Evolutionary conservation across 1,140 invertebrate species (phyloP), one percentile per base, ranked within the genome.

Genomic region (Procambarus virginalis): DNA sequence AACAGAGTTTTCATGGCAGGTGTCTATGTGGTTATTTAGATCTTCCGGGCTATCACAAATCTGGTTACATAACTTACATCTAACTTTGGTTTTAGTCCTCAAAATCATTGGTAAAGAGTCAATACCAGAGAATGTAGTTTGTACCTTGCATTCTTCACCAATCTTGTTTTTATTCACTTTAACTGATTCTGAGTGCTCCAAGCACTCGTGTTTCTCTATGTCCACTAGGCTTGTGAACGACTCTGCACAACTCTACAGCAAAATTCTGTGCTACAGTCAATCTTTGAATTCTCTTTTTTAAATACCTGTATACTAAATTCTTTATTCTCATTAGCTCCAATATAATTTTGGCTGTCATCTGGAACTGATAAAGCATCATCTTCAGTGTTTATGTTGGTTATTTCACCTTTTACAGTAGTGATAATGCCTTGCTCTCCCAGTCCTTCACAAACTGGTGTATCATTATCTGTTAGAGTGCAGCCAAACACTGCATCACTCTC

Each of bases 141-240:
- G 5, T 9, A n/a, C 2, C 22, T 51, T n/a, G 22, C 20, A 20
- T 51, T 55, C 76, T 48, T 55, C 14, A 6, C 4, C 17, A 20
- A 20, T 22, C 51, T 81, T 81, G 10, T 10, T 55, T 51, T 81
- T 60, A 34, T 9, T 81, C 8, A 51, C 46, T 60, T 73, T 22
- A 8, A 86, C 75, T 45, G 84, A 86, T 55, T 49, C 51, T 46
- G 84, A 73, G 20, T 86, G 84, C 14, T 34, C 12, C 6, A 73
- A 51, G 3, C n/a, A n/a, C 51, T 86, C 70, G 51, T 86, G 84
- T 12, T 58, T 14, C 12, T 86, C 84, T n/a, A 76, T 49, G n/a
- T 78, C 84, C 10, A 9, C 34, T 46, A 78, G 73, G 0, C 49
- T 77, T n/a, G 2, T 46, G 75, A 60, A 86, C 12, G 45, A n/a